phyloP scores from a whole-genome alignment of 2,113 vertebrate species.

The Osmerus mordax region DNA sequence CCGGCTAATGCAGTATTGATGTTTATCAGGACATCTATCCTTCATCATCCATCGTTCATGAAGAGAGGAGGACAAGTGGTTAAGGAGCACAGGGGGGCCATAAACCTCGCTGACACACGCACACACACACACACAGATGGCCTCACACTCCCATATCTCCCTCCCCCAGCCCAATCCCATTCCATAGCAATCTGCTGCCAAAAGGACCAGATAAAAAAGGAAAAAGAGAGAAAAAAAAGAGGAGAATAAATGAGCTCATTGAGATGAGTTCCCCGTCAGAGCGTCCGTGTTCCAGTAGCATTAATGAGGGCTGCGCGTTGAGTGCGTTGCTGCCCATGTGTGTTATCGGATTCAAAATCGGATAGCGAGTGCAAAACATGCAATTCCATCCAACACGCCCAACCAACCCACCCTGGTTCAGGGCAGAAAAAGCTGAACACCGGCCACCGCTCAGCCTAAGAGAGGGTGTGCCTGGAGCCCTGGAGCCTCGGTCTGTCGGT shows the following conservation, averaged over 20 bases:
- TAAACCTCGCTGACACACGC: constrained; percentile 58
- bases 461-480: constrained; percentile 47
- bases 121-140: constrained; percentile 26
- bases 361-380: no score
- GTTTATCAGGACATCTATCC: constrained; percentile 66
- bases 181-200: constrained; percentile 7
- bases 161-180: not conserved
- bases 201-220: constrained; percentile 1
- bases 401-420: no score
- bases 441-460: constrained; percentile 35
- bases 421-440: constrained; percentile 1
- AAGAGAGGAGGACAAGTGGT: constrained; percentile 52
- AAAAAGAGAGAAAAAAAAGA: constrained; percentile 33
- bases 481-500: constrained; percentile 39
- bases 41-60: constrained; percentile 66
- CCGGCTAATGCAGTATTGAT: constrained; percentile 81
- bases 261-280: no score
- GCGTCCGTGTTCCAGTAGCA: no score
- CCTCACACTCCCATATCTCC: constrained; percentile 14
- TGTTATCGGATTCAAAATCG: no score
- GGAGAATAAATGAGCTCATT: constrained; percentile 14
- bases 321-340: no score
- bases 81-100: constrained; percentile 60
- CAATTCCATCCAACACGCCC: no score
- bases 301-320: no score